Evolutionary conservation across 2,888 invertebrate species (phyloP), one percentile per base, ranked within the genome.

Genomic region (Pandemis heparana): DNA sequence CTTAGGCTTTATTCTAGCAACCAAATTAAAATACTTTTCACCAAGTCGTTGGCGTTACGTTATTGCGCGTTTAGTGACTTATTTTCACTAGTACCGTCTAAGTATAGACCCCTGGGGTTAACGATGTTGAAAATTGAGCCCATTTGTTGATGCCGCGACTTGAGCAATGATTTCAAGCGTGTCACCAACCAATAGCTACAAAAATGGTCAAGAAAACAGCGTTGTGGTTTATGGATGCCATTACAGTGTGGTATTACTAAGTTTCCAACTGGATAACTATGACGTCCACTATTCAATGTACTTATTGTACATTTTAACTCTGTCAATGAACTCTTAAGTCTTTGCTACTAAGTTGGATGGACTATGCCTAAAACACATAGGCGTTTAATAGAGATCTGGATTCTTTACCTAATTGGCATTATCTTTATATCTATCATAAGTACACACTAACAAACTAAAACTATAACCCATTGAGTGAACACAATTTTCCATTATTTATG

Each of bases 401-500:
- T 73, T 39, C 43, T 48, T 23, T 39, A 59, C 68, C 73, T 64
- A 32, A 59, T 59, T 59, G 64, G 64, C 66, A 71, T 38, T 66
- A 51, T n/a, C n/a, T 63, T 51, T 56, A 66, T 23, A 60, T 38
- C 16, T 56, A 68, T 59, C 63, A 48, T 69, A 69, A 69, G 68
- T 73, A 73, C 68, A 63, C 14, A 68, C 38, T 59, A 69, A 63
- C 18, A 6, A 72, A 73, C 72, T 68, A 68, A 68, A 73, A 73
- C 48, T 64, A 69, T 62, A 68, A 69, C 68, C 68, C 63, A 59
- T 32, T 68, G 72, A 73, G 68, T 73, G 72, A 73, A 73, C 73
- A 73, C 73, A 68, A 56, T 68, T 51, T 68, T 51, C 48, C 56
- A 56, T 56, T 56, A 14, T 18, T 38, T 38, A 38, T 23, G 18